Evolutionary conservation across 92 coral and sea anemone genomes (phyloP).

Genomic region (Plumapathes pennacea): DNA sequence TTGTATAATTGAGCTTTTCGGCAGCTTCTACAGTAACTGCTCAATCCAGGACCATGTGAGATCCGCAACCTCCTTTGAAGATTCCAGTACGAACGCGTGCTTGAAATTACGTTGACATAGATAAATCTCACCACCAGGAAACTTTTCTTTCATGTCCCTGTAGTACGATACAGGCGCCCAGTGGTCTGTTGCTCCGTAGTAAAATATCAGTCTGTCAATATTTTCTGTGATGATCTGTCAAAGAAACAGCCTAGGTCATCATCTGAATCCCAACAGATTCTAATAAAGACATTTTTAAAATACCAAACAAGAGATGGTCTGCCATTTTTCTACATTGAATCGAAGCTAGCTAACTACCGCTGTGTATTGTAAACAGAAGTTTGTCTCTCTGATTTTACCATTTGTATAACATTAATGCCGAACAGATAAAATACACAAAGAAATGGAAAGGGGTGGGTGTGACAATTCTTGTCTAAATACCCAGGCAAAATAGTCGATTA

Average conservation of each 20-base stretch:
- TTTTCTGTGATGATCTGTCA: slow-evolving; percentile 67
- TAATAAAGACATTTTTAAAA: background rate
- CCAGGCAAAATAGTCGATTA: too few relatives aligned
- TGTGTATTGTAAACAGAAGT: too few relatives aligned
- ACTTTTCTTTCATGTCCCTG: slow-evolving; percentile 66
- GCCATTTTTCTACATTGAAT: background rate
- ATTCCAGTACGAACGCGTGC: slow-evolving; percentile 92
- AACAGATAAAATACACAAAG: too few relatives aligned
- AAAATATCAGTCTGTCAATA: slow-evolving; percentile 72
- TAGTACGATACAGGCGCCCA: slow-evolving; percentile 89
- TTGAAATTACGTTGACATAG: slow-evolving; percentile 72
- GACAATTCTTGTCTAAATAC: too few relatives aligned
- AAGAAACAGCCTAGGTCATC: too few relatives aligned
- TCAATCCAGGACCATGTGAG: slow-evolving; percentile 86
- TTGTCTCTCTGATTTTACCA: too few relatives aligned
- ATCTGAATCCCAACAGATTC: too few relatives aligned
- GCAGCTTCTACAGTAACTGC: too few relatives aligned
- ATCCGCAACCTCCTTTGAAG: slow-evolving; percentile 76
- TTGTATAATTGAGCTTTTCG: too few relatives aligned
- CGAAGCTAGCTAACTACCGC: too few relatives aligned
- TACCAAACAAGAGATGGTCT: background rate
- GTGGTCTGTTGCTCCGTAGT: slow-evolving; percentile 88
- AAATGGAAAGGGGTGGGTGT: too few relatives aligned
- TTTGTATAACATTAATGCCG: too few relatives aligned
- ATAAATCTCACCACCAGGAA: slow-evolving; percentile 90